Evolutionary conservation across 2,797 vertebrate genomes (phyloP).

Genomic region (Apodemus agrarius): DNA sequence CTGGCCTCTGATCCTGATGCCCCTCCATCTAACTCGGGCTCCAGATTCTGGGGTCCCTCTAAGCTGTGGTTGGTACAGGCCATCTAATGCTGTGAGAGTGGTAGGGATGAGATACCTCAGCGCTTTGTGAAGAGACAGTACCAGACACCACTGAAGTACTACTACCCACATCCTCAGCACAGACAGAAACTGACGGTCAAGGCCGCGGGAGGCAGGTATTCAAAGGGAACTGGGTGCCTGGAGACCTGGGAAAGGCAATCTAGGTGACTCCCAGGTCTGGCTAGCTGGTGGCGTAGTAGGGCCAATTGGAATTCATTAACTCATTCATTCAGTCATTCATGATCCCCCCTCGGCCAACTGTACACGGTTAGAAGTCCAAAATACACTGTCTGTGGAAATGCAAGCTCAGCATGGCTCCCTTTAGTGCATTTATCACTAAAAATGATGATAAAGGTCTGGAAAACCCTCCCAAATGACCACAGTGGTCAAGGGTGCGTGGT

Average conservation of each 20-base stretch:
- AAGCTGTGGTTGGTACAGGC: neutral
- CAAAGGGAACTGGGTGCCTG: neutral
- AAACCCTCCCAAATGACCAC: neutral
- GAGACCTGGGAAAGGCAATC: neutral
- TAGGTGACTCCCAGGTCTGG: neutral
- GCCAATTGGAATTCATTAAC: neutral
- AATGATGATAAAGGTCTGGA: neutral
- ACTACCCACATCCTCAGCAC: neutral
- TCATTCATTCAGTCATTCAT: neutral
- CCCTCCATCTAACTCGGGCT: neutral
- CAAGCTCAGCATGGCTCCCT: neutral
- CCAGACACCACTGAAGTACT: neutral
- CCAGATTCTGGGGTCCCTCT: neutral
- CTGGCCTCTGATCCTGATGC: neutral
- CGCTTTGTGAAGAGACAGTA: neutral
- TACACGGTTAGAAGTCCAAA: neutral
- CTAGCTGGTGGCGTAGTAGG: neutral
- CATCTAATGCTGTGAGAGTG: neutral
- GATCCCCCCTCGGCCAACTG: neutral
- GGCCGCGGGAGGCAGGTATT: neutral
- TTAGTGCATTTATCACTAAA: neutral
- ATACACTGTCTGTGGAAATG: neutral
- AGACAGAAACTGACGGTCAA: neutral
- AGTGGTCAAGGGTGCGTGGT: neutral
- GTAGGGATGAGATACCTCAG: neutral